A percentile compares a stretch with the other conserved stretches of the same genome.
Evolutionary conservation across 2,797 vertebrate species (phyloP).

Genomic region (Galaxias olidus): DNA sequence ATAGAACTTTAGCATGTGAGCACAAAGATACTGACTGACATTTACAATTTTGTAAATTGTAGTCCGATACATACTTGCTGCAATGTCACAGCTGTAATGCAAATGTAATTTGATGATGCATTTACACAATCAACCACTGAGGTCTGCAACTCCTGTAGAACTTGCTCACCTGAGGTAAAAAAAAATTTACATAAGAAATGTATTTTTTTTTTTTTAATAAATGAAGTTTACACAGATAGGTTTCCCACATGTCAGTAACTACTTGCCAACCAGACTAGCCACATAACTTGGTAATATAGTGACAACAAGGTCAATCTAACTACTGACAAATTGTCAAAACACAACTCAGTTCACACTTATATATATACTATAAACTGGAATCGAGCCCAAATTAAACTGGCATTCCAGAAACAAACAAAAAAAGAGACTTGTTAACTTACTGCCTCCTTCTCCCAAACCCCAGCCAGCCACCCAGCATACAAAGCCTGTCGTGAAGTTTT

Average conservation of each 20-base stretch:
- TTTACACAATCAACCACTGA: conserved; percentile 33
- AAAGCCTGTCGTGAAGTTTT: conserved; percentile 3
- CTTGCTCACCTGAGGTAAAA: conserved; percentile 24
- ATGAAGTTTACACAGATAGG: not conserved
- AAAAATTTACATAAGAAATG: not conserved
- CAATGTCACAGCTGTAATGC: conserved; percentile 26
- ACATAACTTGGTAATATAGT: no score
- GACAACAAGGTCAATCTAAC: no score
- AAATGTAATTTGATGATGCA: conserved; percentile 35
- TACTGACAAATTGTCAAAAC: no score
- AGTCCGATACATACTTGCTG: conserved; percentile 21
- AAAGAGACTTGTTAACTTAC: conserved; percentile 12
- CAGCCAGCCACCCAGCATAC: conserved; percentile 47
- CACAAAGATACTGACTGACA: no score
- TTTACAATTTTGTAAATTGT: no score
- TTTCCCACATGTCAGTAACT: not conserved
- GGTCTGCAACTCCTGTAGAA: conserved; percentile 37
- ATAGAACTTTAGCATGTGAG: no score
- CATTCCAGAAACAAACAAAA: not conserved
- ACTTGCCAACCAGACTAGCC: no score
- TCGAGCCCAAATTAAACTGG: not conserved
- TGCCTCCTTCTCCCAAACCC: conserved; percentile 32
- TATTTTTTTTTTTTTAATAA: no score
- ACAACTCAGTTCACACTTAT: not conserved
- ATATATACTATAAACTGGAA: not conserved